Evolutionary conservation across 2,113 vertebrate genomes (phyloP).

Genomic region (Semnopithecus entellus): DNA sequence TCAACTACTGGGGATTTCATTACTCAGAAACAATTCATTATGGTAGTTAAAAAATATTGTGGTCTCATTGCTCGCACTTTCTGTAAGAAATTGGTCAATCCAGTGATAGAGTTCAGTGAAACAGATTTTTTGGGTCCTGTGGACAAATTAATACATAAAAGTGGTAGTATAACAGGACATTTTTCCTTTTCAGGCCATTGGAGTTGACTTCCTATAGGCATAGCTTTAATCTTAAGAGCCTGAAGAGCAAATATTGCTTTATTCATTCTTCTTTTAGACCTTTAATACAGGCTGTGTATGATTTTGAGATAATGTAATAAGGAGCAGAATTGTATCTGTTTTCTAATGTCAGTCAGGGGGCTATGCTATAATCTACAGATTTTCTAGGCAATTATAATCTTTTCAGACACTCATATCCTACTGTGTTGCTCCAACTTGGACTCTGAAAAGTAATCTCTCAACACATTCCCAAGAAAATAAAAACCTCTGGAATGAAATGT

Average conservation of each 20-base stretch:
- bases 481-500: conserved; percentile 59
- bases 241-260: conserved; percentile 23
- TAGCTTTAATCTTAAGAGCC: neutral
- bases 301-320: conserved; percentile 35
- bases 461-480: conserved; percentile 69
- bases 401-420: neutral
- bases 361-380: conserved; percentile 12
- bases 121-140: neutral
- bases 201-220: neutral
- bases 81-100: conserved; percentile 21
- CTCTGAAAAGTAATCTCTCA: conserved; percentile 74
- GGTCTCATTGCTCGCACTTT: neutral
- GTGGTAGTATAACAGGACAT: neutral
- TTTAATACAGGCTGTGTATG: conserved; percentile 28
- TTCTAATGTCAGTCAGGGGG: neutral
- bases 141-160: conserved; percentile 28
- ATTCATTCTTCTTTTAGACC: neutral
- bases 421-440: conserved; percentile 44
- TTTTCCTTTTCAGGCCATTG: neutral
- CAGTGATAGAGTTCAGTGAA: neutral
- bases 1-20: conserved; percentile 30
- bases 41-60: neutral
- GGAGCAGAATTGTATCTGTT: neutral
- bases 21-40: conserved; percentile 58
- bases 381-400: neutral